A percentile compares a stretch with the other conserved stretches of the same genome.
Conservation (phyloP, 2,113 vertebrate genomes). For the Amphiprion percula region DNA sequence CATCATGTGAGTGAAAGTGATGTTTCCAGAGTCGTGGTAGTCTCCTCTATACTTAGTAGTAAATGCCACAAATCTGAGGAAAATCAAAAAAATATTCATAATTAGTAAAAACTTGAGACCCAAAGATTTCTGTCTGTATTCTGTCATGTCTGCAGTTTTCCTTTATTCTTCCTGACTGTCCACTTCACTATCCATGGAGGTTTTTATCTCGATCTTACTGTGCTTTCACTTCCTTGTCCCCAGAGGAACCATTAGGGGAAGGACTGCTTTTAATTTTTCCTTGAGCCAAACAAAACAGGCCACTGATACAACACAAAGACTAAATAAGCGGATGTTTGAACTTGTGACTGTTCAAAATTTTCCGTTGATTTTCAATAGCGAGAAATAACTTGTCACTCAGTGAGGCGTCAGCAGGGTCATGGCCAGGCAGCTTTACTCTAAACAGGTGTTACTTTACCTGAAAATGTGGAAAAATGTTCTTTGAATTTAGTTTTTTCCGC, state of each 20-base stretch:
- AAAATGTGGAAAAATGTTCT: too few relatives aligned
- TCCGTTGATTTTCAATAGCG: not conserved
- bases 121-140: too few relatives aligned
- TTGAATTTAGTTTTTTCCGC: too few relatives aligned
- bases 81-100: too few relatives aligned
- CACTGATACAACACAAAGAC: not conserved
- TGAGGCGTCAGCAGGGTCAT: not conserved
- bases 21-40: too few relatives aligned
- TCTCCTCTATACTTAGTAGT: too few relatives aligned
- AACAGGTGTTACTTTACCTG: too few relatives aligned
- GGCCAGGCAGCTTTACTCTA: not conserved
- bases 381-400: not conserved
- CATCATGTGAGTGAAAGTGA: too few relatives aligned
- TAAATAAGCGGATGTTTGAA: slow-evolving; percentile 8
- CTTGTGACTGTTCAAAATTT: not conserved
- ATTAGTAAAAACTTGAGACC: too few relatives aligned
- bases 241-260: not conserved
- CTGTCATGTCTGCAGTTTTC: too few relatives aligned
- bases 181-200: not conserved
- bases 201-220: not conserved
- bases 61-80: too few relatives aligned
- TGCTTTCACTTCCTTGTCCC: slow-evolving; percentile 24
- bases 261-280: not conserved
- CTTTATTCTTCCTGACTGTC: not conserved
- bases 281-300: not conserved